Conservation (phyloP, 53 echinoderm and acorn worm species). For the Stichopus horrens region DNA sequence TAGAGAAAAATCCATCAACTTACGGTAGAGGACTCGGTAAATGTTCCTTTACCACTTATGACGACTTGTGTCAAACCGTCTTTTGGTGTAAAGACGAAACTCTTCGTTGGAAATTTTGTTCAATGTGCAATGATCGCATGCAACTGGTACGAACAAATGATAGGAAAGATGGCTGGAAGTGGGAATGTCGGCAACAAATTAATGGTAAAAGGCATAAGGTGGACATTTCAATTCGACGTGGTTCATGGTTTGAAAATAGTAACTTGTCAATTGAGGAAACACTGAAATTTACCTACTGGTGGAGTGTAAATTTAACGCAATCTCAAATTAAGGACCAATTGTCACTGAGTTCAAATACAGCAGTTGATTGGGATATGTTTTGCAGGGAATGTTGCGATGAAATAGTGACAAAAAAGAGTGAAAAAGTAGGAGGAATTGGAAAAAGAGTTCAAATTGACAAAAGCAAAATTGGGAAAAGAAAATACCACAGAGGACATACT, state of each 20-base stretch:
- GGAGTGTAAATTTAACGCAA: conserved; percentile 43
- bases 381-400: conserved; percentile 37
- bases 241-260: conserved; percentile 39
- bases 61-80: background rate
- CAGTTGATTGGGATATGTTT: conserved; percentile 42
- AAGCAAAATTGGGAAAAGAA: conserved; percentile 53
- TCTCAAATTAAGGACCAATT: conserved; percentile 39
- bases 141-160: conserved; percentile 24
- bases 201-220: conserved; percentile 15
- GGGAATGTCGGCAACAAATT: conserved; percentile 15
- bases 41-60: background rate
- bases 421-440: conserved; percentile 26
- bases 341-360: conserved; percentile 29
- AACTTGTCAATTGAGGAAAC: conserved; percentile 46
- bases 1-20: too few species aligned
- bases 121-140: conserved; percentile 1
- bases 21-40: too few species aligned
- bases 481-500: conserved; percentile 36
- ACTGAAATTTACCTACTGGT: conserved; percentile 59
- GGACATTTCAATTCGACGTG: conserved; percentile 15
- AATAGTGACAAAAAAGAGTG: conserved; percentile 4
- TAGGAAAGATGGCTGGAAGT: conserved; percentile 33
- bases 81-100: conserved; percentile 4
- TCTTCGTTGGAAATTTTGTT: conserved; percentile 20
- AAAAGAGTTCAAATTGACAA: conserved; percentile 47